Conservation (phyloP, 2,113 vertebrate species). For the Okapia johnstoni region DNA sequence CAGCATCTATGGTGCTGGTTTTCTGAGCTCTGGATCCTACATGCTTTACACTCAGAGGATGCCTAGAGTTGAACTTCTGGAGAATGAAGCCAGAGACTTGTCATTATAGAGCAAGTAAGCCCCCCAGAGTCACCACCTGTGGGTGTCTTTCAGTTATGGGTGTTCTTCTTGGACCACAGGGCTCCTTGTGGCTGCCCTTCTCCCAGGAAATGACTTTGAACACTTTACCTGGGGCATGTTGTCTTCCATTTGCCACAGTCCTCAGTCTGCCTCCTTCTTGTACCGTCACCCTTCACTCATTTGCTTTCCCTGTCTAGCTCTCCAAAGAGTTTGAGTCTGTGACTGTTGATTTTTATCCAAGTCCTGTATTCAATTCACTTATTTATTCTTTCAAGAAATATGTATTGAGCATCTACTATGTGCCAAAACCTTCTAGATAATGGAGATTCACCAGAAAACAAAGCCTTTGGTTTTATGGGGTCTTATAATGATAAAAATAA, state of each 20-base stretch:
- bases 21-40: not conserved
- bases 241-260: not conserved
- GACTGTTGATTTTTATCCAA: not conserved
- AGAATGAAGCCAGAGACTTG: not conserved
- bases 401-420: not conserved
- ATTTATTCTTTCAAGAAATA: not conserved
- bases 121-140: not conserved
- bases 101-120: not conserved
- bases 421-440: not conserved
- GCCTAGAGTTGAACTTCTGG: not conserved
- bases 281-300: not conserved
- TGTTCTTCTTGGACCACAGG: not conserved
- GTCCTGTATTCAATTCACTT: not conserved
- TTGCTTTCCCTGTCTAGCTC: not conserved
- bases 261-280: fast-evolving
- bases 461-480: not conserved
- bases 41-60: too few species aligned
- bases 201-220: not conserved
- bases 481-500: not conserved
- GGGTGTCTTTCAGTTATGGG: not conserved
- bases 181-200: fast-evolving
- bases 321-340: not conserved
- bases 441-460: not conserved
- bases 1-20: fast-evolving
- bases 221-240: not conserved